These are phyloP conservation scores for Chrosomus eos DNA, from an alignment of 2,797 vertebrate genomes.

Conservation along the genomic window DNA sequence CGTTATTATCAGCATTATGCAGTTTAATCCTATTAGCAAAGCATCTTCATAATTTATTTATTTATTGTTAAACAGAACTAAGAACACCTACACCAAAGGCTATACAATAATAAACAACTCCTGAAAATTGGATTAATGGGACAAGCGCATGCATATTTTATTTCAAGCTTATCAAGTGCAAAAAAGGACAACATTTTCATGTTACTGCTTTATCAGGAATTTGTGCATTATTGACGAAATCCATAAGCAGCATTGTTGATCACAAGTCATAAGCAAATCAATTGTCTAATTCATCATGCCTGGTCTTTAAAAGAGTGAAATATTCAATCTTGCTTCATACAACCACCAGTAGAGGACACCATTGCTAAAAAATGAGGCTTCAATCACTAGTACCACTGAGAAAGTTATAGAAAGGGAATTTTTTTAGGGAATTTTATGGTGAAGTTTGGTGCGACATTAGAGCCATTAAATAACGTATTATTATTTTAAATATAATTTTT, in stretches of 20 bases:
- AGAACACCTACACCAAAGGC: neutral
- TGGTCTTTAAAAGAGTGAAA: neutral
- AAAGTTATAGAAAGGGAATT: neutral
- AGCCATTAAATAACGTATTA: too few relatives aligned
- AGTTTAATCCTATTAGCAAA: neutral
- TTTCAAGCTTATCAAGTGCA: neutral
- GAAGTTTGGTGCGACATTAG: neutral
- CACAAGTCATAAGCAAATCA: neutral
- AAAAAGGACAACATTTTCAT: neutral
- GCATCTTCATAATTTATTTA: neutral
- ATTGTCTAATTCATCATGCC: neutral
- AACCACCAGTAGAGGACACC: constrained; percentile 40
- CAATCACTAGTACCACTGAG: too few relatives aligned
- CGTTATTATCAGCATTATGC: constrained; percentile 13
- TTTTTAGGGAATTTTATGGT: neutral
- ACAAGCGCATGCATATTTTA: neutral
- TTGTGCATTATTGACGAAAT: neutral
- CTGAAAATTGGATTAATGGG: constrained; percentile 1
- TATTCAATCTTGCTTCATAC: neutral
- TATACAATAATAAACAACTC: neutral
- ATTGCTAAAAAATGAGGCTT: constrained; percentile 13
- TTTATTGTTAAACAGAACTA: constrained; percentile 2
- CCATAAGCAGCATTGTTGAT: neutral
- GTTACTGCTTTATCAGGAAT: neutral
- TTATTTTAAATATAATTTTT: too few relatives aligned